These are phyloP conservation scores for Thymelicus acteon DNA, from an alignment of 2,888 invertebrate species.

Conservation along the genomic window DNA sequence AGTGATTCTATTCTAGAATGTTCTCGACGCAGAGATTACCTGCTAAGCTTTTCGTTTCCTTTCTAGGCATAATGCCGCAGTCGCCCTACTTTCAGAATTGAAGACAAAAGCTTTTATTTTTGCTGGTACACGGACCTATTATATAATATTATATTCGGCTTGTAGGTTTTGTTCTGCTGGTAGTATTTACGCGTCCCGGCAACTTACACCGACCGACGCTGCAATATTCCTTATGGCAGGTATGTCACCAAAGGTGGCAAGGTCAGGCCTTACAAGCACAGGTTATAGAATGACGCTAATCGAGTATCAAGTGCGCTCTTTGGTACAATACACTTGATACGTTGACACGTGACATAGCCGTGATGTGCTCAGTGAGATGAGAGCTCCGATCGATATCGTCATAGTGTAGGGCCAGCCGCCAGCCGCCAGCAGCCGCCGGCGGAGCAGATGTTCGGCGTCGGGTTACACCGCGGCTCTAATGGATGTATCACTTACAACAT, in stretches of 20 bases:
- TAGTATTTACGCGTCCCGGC: no score
- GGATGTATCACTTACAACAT: background rate
- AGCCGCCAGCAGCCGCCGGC: background rate
- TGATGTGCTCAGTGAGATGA: background rate
- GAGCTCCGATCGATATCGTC: slow-evolving; percentile 9
- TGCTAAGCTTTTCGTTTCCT: slow-evolving; percentile 29
- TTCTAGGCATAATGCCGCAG: slow-evolving; percentile 11
- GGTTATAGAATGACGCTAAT: no score
- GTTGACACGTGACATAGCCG: background rate
- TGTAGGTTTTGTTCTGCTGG: no score
- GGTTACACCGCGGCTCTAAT: slow-evolving; percentile 24
- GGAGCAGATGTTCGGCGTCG: slow-evolving; percentile 24
- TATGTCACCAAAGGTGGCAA: no score
- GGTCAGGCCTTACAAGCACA: no score
- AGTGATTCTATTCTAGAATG: background rate
- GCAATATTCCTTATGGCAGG: no score
- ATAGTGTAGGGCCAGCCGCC: background rate
- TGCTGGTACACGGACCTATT: background rate
- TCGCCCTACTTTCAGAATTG: slow-evolving; percentile 20
- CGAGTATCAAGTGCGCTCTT: no score
- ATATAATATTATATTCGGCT: background rate
- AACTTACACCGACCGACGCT: no score
- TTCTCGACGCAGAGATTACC: slow-evolving; percentile 5
- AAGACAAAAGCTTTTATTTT: slow-evolving; percentile 27
- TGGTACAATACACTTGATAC: background rate